phyloP scores from a whole-genome alignment of 2,113 vertebrate species.

The Siniperca knerii region DNA sequence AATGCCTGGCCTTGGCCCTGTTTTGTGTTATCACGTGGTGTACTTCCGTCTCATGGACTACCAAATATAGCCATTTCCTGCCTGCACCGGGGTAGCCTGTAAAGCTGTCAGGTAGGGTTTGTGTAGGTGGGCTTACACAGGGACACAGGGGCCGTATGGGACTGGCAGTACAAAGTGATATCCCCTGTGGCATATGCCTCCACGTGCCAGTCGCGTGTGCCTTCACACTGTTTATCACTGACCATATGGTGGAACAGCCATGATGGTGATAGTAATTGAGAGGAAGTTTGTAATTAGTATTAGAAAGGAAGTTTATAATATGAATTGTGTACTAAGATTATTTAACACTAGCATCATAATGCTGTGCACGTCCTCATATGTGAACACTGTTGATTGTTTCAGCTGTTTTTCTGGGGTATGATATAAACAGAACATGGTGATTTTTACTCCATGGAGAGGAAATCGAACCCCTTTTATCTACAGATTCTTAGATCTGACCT shows the following conservation, averaged over 20 bases:
- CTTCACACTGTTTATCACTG: constrained; percentile 45
- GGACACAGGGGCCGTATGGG: constrained; percentile 51
- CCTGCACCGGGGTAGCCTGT: constrained; percentile 47
- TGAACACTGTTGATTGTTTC: constrained; percentile 22
- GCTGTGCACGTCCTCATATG: background rate
- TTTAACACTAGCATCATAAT: background rate
- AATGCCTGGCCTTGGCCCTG: constrained; percentile 36
- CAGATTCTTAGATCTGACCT: constrained; percentile 26
- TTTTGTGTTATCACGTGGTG: constrained; percentile 22
- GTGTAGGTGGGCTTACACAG: constrained; percentile 67
- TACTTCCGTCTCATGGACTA: constrained; percentile 43
- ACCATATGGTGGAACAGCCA: constrained; percentile 68
- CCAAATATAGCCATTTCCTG: constrained; percentile 76
- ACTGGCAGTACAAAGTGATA: constrained; percentile 66
- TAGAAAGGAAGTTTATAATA: constrained; percentile 30
- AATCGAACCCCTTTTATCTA: constrained; percentile 26
- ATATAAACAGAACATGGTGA: background rate
- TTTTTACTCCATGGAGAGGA: background rate
- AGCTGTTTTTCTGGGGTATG: constrained; percentile 13
- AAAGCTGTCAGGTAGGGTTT: constrained; percentile 39
- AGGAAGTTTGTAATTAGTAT: constrained; percentile 24
- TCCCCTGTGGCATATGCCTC: constrained; percentile 58
- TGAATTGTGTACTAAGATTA: background rate
- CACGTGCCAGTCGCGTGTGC: constrained; percentile 56
- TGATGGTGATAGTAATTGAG: constrained; percentile 11